A percentile compares a stretch with the other conserved stretches of the same genome.
phyloP scores from a whole-genome alignment of 2,888 invertebrate genomes.

The Drosophila histrio region DNA sequence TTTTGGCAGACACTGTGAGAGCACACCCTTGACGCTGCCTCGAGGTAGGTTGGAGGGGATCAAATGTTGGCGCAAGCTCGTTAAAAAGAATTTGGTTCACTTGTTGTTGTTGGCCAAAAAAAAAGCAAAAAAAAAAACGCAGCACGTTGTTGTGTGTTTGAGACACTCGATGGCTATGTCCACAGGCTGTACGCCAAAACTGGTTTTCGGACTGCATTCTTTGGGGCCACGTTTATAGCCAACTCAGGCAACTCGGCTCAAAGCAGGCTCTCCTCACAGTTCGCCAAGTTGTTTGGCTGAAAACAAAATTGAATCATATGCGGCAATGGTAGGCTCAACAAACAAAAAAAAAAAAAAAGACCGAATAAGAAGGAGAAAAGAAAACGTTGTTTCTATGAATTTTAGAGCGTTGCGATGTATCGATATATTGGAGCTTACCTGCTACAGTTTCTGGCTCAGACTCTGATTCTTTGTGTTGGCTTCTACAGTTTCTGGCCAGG shows the following conservation, averaged over 20 bases:
- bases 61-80: constrained; percentile 79
- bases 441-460: constrained; percentile 44
- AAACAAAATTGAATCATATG: constrained; percentile 75
- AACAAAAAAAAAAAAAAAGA: not conserved
- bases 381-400: constrained; percentile 44
- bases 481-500: constrained; percentile 17
- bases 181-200: constrained; percentile 73
- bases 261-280: constrained; percentile 58
- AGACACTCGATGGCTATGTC: constrained; percentile 46
- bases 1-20: constrained; percentile 42
- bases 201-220: constrained; percentile 78
- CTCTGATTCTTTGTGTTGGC: constrained; percentile 26
- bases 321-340: constrained; percentile 43
- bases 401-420: constrained; percentile 20
- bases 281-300: constrained; percentile 64
- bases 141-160: constrained; percentile 59
- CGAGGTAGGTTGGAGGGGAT: constrained; percentile 48
- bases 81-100: constrained; percentile 80
- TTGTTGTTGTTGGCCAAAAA: constrained; percentile 59
- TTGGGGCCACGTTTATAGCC: constrained; percentile 74
- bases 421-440: constrained; percentile 32
- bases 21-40: constrained; percentile 24
- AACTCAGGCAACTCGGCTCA: constrained; percentile 16
- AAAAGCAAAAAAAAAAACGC: constrained; percentile 16
- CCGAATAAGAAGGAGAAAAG: not conserved